Base-by-base conservation (phyloP, 2,113 vertebrate species). In the Nestor notabilis region DNA sequence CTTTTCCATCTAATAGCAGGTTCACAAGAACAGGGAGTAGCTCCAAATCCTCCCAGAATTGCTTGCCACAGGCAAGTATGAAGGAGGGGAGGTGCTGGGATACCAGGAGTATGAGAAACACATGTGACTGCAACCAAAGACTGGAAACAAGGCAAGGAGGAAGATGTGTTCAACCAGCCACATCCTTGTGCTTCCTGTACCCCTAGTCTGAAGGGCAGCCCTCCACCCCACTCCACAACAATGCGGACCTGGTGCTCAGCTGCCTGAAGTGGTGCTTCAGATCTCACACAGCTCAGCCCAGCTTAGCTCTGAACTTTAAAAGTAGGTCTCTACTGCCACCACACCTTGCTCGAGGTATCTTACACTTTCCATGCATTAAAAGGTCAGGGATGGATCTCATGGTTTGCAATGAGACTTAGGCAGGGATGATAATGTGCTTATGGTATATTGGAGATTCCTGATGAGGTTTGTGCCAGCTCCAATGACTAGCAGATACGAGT, bases 271-370 rank as follows among this genome's bases (percentile, higher is more conserved):
- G 11, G 24, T 70, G n/a, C 55, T 75, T 84, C 33, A 53, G 20
- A 71, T 64, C 53, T 74, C 71, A 3, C 44, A 55, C 17, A 74
- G 46, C 52, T 92, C 66, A 92, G 17, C 43, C 28, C 23, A n/a
- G 41, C 12, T 71, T 39, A 68, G 43, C 69, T 89, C 81, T 84
- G 83, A 92, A 75, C 47, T 89, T 77, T 25, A 87, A 92, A 96
- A 81, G 35, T n/a, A 65, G 24, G 35, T 89, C 94, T 95, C 81
- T 97, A 86, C 91, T 94, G 94, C 93, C 95, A 95, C 91, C 91
- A 64, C 31, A 82, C 79, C 87, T 84, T 85, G 43, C 65, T 86
- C 4, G 3, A 47, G 21, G 19, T 90, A 61, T 76, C 31, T 84
- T 52, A 50, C 27, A 64, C 72, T 84, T 61, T 10, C 49, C 27